Conservation (phyloP, 2,797 vertebrate species). For the Geotrypetes seraphini region DNA sequence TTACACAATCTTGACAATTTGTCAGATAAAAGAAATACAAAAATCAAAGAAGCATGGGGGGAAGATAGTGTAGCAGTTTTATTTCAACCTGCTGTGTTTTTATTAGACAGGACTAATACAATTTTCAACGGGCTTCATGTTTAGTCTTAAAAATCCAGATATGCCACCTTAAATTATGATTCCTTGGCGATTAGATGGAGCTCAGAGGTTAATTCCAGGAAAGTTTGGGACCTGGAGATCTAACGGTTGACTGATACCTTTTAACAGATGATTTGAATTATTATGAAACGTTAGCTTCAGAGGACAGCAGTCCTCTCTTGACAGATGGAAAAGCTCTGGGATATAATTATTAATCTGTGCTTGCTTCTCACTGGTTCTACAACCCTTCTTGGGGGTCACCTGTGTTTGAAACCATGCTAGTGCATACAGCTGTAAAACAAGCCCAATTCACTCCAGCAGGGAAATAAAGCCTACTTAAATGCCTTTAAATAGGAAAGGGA, state of each 20-base stretch:
- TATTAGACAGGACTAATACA: constrained; percentile 38
- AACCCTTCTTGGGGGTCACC: background rate
- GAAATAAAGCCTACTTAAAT: no score
- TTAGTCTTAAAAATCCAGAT: constrained; percentile 29
- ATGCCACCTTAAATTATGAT: constrained; percentile 29
- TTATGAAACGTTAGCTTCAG: constrained; percentile 23
- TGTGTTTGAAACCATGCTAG: constrained; percentile 5
- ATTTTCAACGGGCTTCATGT: constrained; percentile 28
- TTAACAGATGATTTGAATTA: constrained; percentile 33
- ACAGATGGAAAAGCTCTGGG: background rate
- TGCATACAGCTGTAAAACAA: no score
- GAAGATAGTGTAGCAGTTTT: constrained; percentile 19
- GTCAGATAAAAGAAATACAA: constrained; percentile 15
- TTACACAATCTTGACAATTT: constrained; percentile 18
- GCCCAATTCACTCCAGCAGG: no score
- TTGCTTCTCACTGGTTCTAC: no score
- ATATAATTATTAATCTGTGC: background rate
- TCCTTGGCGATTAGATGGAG: constrained; percentile 14
- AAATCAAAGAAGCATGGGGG: constrained; percentile 25
- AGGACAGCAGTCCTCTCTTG: constrained; percentile 6
- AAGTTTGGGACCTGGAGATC: constrained; percentile 14
- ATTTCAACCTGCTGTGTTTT: constrained; percentile 30
- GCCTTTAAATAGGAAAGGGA: no score
- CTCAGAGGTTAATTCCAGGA: constrained; percentile 17
- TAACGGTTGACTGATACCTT: background rate